Base-by-base conservation (phyloP, 2,888 invertebrate species). In the Plagodis pulveraria region DNA sequence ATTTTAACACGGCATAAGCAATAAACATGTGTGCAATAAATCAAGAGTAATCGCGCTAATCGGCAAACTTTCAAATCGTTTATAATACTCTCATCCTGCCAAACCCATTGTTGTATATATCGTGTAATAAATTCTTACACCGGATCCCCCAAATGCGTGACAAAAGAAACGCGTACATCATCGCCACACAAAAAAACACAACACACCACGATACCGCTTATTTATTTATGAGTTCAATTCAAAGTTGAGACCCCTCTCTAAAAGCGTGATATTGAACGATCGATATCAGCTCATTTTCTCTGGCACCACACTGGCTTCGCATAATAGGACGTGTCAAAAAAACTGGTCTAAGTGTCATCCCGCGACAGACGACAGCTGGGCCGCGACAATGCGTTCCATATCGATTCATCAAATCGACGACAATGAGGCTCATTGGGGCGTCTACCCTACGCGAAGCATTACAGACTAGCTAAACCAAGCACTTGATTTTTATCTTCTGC, bases 171-270 rank as follows among this genome's bases (percentile, higher is more conserved):
- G 80, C 83, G 83, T 87, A 86, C 85, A 83, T 84, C 83, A 86
- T 84, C 82, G 80, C 80, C 74, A 67, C 76, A 80, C 71, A 81
- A 82, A 86, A 22, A 84, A 85, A 82, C 70, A 74, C 77, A 83
- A 87, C 86, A 87, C 83, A 80, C 89, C 86, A 85, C 87, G 85
- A 89, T 84, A 87, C 82, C 77, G 86, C 87, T 90, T 90, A 88
- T 89, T 88, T 91, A 91, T 91, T 90, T 91, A 91, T 88, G 89
- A 88, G 87, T 81, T 83, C 85, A 84, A 86, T 87, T 86, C 86
- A 83, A 81, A 56, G 49, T 61, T 52, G 45, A 56, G 49, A 45
- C 56, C 60, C 83, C 88, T 86, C 87, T 85, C 85, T 80, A 78
- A 51, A 76, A 78, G 81, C 79, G 82, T 81, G 86, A 86, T 88